Conservation (phyloP, 2,888 invertebrate species). For the Ormyrus thymus region DNA sequence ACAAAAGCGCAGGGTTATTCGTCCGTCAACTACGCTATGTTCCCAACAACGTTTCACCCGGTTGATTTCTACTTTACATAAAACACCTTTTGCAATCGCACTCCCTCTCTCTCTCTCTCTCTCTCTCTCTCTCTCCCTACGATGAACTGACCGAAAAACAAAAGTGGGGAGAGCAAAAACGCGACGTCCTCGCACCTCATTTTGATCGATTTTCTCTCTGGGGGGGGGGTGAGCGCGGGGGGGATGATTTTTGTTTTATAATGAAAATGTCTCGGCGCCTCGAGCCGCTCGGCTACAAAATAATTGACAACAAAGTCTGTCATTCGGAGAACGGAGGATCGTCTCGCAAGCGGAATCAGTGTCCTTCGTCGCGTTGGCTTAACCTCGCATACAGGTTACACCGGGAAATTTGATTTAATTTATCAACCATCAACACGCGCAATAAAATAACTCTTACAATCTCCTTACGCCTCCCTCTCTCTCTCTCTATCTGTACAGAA, state of each 20-base stretch:
- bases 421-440: conserved; percentile 45
- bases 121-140: conserved; percentile 23
- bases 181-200: background rate
- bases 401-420: conserved; percentile 54
- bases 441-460: conserved; percentile 48
- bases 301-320: conserved; percentile 69
- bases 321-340: conserved; percentile 56
- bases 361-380: conserved; percentile 2
- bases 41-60: conserved; percentile 59
- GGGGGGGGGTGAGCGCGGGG: no score
- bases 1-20: conserved; percentile 70
- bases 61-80: conserved; percentile 57
- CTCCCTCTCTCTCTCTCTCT: conserved; percentile 20
- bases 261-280: conserved; percentile 15
- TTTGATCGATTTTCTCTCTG: conserved; percentile 24
- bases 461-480: background rate
- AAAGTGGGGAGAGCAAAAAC: conserved; percentile 2
- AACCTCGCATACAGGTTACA: conserved; percentile 18
- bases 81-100: conserved; percentile 27
- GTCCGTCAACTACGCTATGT: conserved; percentile 64
- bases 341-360: conserved; percentile 33
- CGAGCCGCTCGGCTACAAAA: conserved; percentile 60
- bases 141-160: background rate
- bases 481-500: conserved; percentile 42
- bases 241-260: conserved; percentile 3